Evolutionary conservation across 1,140 invertebrate species (phyloP), one percentile per base, ranked within the genome.

Genomic region (Drosophila murphyi): DNA sequence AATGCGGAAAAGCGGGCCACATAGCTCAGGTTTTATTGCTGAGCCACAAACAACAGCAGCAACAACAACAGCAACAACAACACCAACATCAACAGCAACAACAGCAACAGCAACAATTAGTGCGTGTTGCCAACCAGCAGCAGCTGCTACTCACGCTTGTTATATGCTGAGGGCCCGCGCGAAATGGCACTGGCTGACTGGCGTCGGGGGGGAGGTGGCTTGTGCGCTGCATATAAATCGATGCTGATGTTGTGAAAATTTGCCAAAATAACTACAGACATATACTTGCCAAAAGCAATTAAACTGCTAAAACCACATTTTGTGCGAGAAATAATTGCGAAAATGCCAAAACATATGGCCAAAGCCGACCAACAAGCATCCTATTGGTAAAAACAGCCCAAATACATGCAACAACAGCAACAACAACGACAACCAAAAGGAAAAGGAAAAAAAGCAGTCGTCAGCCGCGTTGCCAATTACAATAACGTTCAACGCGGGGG

Each of bases 281-380:
- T 47, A 70, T 12, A 64, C 77, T 78, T 82, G 85, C 54, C 85
- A 89, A 89, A 89, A 89, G 85, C 86, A 89, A 89, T 89, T 89
- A 89, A 89, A 89, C 85, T 89, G 85, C 85, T 89, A 89, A 89
- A 89, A 89, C 85, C 85, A 89, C 85, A 89, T 89, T 89, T 89
- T 89, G 85, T 89, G 85, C 85, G 85, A 90, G 81, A 89, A 89
- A 89, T 89, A 89, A 89, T 89, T 89, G 86, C 85, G 80, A 89
- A 88, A 89, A 89, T 89, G 85, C 85, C 85, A 89, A 89, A 89
- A 89, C 85, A 89, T 89, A 89, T 89, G 83, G 86, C 80, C 85
- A 70, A 89, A 76, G 69, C 73, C 69, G 65, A 76, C 89, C 78
- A 89, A 90, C 85, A 89, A 85, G 79, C 78, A 77, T 78, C 64